Conservation (phyloP, 2,113 vertebrate species). For the Nymphicus hollandicus region DNA sequence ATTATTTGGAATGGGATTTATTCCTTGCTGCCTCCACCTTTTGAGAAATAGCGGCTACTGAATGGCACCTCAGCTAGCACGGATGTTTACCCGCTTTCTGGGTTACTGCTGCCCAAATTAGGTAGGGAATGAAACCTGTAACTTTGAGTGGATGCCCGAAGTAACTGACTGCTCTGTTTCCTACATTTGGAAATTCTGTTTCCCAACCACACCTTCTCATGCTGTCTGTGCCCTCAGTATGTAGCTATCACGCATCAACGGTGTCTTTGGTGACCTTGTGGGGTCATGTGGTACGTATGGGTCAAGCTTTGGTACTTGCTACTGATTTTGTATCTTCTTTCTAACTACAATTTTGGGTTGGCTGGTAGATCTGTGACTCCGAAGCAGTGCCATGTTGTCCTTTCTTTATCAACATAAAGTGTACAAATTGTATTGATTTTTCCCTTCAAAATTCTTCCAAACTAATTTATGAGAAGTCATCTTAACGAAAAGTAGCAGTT, state of each 20-base stretch:
- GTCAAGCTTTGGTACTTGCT: not conserved
- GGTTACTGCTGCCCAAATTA: not conserved
- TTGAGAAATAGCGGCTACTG: not conserved
- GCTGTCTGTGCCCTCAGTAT: not conserved
- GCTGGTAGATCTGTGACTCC: not conserved
- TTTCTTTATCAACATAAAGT: not conserved
- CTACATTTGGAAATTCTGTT: not conserved
- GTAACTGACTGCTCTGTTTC: not conserved
- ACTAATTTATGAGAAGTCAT: not conserved
- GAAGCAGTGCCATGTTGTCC: not conserved
- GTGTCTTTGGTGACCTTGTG: not conserved
- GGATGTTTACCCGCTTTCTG: not conserved
- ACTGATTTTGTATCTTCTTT: not conserved
- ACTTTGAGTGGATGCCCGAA: not conserved
- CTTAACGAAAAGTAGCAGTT: not conserved
- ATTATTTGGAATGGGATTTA: not conserved
- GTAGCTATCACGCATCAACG: fast-evolving
- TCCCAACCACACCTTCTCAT: not conserved
- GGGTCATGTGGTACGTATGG: fast-evolving
- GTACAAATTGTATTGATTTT: not conserved
- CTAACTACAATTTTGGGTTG: not conserved
- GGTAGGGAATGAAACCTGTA: not conserved
- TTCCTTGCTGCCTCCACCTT: not conserved
- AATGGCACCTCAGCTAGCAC: not conserved
- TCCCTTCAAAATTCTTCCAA: not conserved